phyloP scores from a whole-genome alignment of 2,888 invertebrate genomes.

The Yponomeuta malinellus region DNA sequence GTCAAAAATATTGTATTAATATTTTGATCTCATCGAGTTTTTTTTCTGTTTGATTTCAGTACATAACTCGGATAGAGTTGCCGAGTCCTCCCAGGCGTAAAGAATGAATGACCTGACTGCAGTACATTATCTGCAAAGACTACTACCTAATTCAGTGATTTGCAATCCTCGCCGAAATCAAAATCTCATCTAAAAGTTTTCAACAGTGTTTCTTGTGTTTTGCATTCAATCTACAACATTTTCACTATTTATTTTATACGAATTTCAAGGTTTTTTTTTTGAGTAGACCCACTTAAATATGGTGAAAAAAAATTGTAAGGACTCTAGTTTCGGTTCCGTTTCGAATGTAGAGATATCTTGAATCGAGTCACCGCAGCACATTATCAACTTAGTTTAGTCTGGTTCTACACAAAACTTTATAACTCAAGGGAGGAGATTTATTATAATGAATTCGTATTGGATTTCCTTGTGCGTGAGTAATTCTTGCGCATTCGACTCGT shows the following conservation, averaged over 20 bases:
- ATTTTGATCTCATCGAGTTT: too few species aligned
- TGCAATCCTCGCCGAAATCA: background rate
- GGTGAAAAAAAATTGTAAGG: background rate
- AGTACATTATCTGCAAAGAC: conserved; percentile 56
- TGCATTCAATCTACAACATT: too few species aligned
- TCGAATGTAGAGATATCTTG: background rate
- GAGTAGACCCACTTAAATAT: background rate
- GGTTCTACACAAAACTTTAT: conserved; percentile 60
- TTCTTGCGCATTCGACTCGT: conserved; percentile 46
- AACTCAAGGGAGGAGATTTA: conserved; percentile 56
- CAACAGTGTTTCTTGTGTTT: background rate
- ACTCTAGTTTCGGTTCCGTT: background rate
- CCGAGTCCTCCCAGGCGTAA: conserved; percentile 29
- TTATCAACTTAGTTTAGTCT: conserved; percentile 58
- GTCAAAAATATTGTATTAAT: too few species aligned
- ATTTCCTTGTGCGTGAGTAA: conserved; percentile 57
- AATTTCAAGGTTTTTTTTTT: background rate
- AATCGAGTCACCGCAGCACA: conserved; percentile 32
- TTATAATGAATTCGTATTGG: conserved; percentile 61
- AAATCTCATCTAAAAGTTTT: background rate
- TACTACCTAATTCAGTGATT: conserved; percentile 17
- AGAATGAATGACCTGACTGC: conserved; percentile 51
- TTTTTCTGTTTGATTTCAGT: background rate
- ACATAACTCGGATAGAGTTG: conserved; percentile 4
- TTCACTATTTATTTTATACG: background rate